phyloP scores from a whole-genome alignment of 2,113 vertebrate species.

The Zingel zingel region DNA sequence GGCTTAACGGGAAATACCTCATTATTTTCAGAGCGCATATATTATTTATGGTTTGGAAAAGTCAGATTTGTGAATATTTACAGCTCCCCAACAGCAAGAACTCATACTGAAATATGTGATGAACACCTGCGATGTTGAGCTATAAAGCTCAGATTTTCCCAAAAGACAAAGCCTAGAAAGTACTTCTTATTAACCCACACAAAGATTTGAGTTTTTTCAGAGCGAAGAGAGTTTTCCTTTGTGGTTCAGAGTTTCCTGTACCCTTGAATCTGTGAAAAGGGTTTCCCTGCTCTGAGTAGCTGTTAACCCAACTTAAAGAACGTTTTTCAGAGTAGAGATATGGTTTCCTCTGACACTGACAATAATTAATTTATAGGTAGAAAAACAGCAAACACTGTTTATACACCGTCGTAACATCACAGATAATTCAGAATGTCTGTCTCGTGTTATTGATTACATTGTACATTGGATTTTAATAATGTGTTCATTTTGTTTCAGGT shows the following conservation, averaged over 20 bases:
- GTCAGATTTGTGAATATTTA: conserved; percentile 45
- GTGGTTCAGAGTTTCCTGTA: conserved; percentile 34
- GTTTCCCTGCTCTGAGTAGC: conserved; percentile 19
- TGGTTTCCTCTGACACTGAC: conserved; percentile 4
- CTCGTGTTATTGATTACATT: neutral
- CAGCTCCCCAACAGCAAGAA: conserved; percentile 17
- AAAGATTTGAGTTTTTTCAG: conserved; percentile 10
- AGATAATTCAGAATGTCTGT: neutral
- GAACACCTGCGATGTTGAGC: conserved; percentile 48
- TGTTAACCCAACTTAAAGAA: conserved; percentile 23
- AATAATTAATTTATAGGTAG: neutral
- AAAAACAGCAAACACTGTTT: neutral
- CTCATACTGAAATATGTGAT: conserved; percentile 42
- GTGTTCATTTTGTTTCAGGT: conserved; percentile 81
- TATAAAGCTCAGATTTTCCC: conserved; percentile 39
- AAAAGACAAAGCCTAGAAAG: conserved; percentile 37
- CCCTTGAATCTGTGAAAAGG: conserved; percentile 35
- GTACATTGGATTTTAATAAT: neutral
- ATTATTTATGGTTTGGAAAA: conserved; percentile 52
- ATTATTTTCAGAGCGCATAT: conserved; percentile 43
- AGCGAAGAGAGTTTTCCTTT: conserved; percentile 33
- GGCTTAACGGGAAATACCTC: conserved; percentile 39
- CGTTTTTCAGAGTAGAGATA: conserved; percentile 14
- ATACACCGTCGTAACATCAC: neutral
- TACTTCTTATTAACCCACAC: conserved; percentile 37